These are phyloP conservation scores for Hemaris fuciformis DNA, from an alignment of 2,888 invertebrate genomes.

Conservation along the genomic window DNA sequence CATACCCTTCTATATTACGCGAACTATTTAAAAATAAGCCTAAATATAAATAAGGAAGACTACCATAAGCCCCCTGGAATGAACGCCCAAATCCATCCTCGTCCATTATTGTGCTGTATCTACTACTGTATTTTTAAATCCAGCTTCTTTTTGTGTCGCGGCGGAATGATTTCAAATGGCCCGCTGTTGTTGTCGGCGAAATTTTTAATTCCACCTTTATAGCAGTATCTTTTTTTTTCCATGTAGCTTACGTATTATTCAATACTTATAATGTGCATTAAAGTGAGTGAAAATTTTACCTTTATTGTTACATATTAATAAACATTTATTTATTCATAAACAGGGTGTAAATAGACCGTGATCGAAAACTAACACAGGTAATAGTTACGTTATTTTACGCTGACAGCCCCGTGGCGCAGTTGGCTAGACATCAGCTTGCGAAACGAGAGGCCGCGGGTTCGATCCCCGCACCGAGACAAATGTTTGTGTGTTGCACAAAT, in stretches of 20 bases:
- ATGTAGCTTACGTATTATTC: not conserved
- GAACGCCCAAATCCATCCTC: not conserved
- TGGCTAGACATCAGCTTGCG: too few relatives aligned
- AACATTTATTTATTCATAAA: too few relatives aligned
- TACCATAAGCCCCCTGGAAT: not conserved
- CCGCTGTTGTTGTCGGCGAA: not conserved
- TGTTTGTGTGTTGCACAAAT: too few relatives aligned
- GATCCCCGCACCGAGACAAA: too few relatives aligned
- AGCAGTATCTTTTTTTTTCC: not conserved
- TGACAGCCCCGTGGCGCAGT: too few relatives aligned
- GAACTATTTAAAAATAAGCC: not conserved
- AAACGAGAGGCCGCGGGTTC: too few relatives aligned
- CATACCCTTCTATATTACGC: too few relatives aligned
- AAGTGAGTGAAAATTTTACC: too few relatives aligned
- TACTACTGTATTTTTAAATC: conserved; percentile 7
- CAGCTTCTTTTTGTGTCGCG: not conserved
- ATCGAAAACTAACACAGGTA: too few relatives aligned
- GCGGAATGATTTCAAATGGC: not conserved
- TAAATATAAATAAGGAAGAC: not conserved
- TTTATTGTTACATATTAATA: too few relatives aligned
- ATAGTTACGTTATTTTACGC: too few relatives aligned
- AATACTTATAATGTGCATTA: not conserved
- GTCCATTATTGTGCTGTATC: not conserved
- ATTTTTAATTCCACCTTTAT: not conserved
- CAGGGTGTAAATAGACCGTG: too few relatives aligned